Percentiles rank a stretch among this genome's conserved stretches.
These are phyloP conservation scores for Drosophila dives DNA, from an alignment of 2,888 invertebrate genomes.

Conservation along the genomic window DNA sequence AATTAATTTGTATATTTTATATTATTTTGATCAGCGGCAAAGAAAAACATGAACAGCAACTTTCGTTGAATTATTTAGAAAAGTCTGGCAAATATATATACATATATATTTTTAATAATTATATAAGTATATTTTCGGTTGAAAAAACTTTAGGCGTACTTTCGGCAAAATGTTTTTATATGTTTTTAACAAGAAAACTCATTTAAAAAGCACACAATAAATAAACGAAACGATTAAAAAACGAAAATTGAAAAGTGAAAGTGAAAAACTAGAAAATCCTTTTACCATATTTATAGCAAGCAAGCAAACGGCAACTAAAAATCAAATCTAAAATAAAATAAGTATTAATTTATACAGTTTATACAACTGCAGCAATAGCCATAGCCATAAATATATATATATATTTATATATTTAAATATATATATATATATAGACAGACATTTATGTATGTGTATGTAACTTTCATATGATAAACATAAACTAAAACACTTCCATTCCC, in stretches of 20 bases:
- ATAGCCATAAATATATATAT: conserved; percentile 31
- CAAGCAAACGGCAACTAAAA: conserved; percentile 42
- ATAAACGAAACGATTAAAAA: conserved; percentile 42
- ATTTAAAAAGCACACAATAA: conserved; percentile 70
- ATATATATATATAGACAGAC: conserved; percentile 29
- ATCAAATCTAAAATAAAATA: conserved; percentile 46
- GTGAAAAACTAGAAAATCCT: conserved; percentile 48
- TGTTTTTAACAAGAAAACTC: conserved; percentile 30
- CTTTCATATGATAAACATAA: conserved; percentile 45
- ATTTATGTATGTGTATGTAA: conserved; percentile 54
- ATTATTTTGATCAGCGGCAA: conserved; percentile 10
- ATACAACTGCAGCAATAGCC: conserved; percentile 59
- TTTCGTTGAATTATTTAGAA: conserved; percentile 63
- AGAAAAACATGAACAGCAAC: conserved; percentile 39
- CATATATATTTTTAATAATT: conserved; percentile 55
- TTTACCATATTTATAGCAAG: conserved; percentile 37
- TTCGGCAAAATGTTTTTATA: conserved; percentile 77
- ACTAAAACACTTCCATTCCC: conserved; percentile 17
- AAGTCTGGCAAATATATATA: conserved; percentile 52
- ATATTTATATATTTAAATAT: neutral
- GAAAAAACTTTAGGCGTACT: conserved; percentile 69
- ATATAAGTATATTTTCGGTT: conserved; percentile 54
- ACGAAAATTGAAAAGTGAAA: conserved; percentile 16
- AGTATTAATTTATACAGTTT: conserved; percentile 56
- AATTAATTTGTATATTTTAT: conserved; percentile 6